Percentiles rank a stretch among this genome's conserved stretches.
Conservation (phyloP, 2,888 invertebrate genomes). For the Strigamia maritima region DNA sequence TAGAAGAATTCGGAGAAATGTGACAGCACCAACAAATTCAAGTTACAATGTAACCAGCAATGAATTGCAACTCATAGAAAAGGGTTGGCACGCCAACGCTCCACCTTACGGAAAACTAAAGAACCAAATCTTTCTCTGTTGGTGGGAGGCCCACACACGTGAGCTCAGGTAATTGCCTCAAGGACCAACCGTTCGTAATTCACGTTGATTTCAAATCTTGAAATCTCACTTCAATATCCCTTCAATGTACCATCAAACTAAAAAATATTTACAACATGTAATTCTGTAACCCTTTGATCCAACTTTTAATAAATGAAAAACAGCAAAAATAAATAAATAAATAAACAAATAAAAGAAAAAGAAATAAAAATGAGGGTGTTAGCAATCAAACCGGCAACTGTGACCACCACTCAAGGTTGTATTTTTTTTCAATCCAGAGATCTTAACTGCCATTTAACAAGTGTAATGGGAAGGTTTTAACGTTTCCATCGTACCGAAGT, state of each 20-base stretch:
- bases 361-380: constrained; percentile 1
- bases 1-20: not conserved
- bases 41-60: not conserved
- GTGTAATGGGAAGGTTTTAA: constrained; percentile 15
- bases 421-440: constrained; percentile 7
- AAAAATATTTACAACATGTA: not conserved
- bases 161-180: constrained; percentile 15
- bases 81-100: constrained; percentile 1
- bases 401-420: constrained; percentile 6
- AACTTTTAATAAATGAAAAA: not conserved
- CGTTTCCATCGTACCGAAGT: constrained; percentile 15
- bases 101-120: constrained; percentile 2
- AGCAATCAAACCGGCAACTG: not conserved
- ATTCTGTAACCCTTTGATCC: not conserved
- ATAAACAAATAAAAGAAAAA: not conserved
- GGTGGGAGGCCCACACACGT: constrained; percentile 15
- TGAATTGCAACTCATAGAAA: not conserved
- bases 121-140: not conserved
- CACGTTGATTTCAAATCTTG: not conserved
- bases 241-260: not conserved
- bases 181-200: not conserved
- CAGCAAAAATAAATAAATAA: not conserved
- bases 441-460: constrained; percentile 15
- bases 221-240: not conserved
- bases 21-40: constrained; percentile 5